Percentiles rank a stretch among this genome's conserved stretches.
Conservation (phyloP, 1,140 invertebrate genomes). For the Drosophila grimshawi region DNA sequence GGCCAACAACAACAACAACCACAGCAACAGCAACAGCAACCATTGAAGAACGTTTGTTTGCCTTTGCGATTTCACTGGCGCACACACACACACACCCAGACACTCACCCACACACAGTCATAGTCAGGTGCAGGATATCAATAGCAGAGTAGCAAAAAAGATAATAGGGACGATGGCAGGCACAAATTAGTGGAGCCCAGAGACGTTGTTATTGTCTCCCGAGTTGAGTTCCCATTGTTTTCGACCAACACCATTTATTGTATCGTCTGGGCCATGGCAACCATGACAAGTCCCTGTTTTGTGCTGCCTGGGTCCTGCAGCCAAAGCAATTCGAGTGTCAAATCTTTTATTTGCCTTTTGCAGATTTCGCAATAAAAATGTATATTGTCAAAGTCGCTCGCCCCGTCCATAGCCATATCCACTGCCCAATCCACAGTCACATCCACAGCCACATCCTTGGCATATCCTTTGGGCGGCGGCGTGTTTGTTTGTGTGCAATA, state of each 20-base stretch:
- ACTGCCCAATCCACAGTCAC: too few relatives aligned
- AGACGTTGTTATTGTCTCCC: slow-evolving; percentile 28
- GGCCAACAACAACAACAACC: slow-evolving; percentile 26
- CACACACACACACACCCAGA: background rate
- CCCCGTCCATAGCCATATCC: background rate
- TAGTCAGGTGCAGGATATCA: slow-evolving; percentile 52
- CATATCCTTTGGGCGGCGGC: slow-evolving; percentile 54
- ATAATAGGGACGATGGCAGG: slow-evolving; percentile 29
- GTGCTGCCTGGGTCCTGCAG: slow-evolving; percentile 24
- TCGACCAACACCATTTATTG: background rate
- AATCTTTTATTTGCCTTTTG: slow-evolving; percentile 83
- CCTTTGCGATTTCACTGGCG: slow-evolving; percentile 53
- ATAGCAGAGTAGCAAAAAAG: slow-evolving; percentile 19
- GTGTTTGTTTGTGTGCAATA: slow-evolving; percentile 78
- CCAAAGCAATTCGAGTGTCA: slow-evolving; percentile 81
- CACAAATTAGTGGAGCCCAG: slow-evolving; percentile 61
- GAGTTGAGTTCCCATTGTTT: slow-evolving; percentile 12
- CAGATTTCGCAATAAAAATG: slow-evolving; percentile 82
- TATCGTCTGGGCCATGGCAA: slow-evolving; percentile 1
- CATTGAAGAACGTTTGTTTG: slow-evolving; percentile 52
- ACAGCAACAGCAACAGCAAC: background rate
- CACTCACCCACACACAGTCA: background rate
- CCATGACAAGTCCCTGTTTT: background rate
- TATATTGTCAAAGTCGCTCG: slow-evolving; percentile 65
- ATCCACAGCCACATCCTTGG: slow-evolving; percentile 3